Base-by-base conservation (phyloP, 1,140 invertebrate species). In the Gonatopus flavifemur region DNA sequence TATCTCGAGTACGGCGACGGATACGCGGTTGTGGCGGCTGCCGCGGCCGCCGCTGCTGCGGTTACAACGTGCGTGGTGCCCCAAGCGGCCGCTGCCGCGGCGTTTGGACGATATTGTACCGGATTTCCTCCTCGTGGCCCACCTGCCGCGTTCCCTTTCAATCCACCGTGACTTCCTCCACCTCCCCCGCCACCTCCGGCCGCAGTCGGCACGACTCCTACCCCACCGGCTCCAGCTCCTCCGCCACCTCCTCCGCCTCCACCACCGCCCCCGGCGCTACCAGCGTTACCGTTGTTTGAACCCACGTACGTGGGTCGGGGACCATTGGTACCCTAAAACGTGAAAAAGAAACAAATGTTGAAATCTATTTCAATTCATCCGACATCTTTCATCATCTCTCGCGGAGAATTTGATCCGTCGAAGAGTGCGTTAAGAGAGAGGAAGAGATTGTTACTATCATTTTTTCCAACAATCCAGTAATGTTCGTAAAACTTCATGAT, bases 241-340 rank as follows among this genome's bases (percentile, higher is more conserved):
- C 55, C 62, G 15, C 49, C 53, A 38, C 55, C 52, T 13, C 49
- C 62, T 7, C 62, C 65, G 15, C 55, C 62, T 31, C 52, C 60
- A 39, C 70, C 67, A 22, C 64, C 70, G 36, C 62, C 71, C 24
- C 68, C 72, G 15, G 66, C 68, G 53, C 64, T 62, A 22, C 72
- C 74, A 43, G 69, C 73, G 52, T 67, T 76, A 28, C 72, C 75
- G 45, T 76, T 76, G 59, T 76, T 77, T 16, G 74, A 74, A 48
- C 76, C 76, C 38, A 73, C 62, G 56, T 78, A 79, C 15, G 71
- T 65, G 49, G 74, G 76, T 55, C 76, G 64, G 47, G 76, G 76
- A 45, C 75, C 73, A 55, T 77, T 78, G 22, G 73, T 69, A 43
- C 72, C 73, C 76, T 78, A 60, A 36, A 74, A 72, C 38, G n/a